Percentiles rank a stretch among this genome's conserved stretches.
phyloP scores from a whole-genome alignment of 2,797 vertebrate genomes.

The Synanceia verrucosa region DNA sequence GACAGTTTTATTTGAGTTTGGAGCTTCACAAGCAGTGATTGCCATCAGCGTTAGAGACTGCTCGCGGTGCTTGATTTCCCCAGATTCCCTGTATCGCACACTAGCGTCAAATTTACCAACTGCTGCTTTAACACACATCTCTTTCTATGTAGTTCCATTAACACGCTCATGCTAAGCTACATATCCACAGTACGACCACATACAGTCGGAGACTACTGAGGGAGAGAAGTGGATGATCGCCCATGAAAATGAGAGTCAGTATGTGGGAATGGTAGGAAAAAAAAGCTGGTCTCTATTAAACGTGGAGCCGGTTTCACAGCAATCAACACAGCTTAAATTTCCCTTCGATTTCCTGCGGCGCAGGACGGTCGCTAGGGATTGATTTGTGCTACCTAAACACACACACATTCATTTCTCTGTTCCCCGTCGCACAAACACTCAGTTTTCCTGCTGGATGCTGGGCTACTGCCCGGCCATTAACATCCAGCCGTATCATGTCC shows the following conservation, averaged over 20 bases:
- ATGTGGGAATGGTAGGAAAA: not conserved
- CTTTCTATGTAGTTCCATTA: not conserved
- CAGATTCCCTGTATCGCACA: too few relatives aligned
- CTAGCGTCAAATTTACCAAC: not conserved
- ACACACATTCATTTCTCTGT: slow-evolving; percentile 28
- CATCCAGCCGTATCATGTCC: slow-evolving; percentile 52
- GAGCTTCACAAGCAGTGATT: too few relatives aligned
- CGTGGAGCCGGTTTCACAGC: slow-evolving; percentile 53
- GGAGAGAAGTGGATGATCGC: not conserved
- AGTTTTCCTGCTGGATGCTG: slow-evolving; percentile 16
- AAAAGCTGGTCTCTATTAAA: slow-evolving; percentile 47
- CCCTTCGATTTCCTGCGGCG: slow-evolving; percentile 71
- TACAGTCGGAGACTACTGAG: not conserved
- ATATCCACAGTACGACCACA: not conserved
- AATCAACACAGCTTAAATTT: slow-evolving; percentile 69
- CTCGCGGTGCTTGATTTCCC: too few relatives aligned
- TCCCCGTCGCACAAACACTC: slow-evolving; percentile 10
- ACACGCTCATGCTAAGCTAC: not conserved
- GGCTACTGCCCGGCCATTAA: slow-evolving; percentile 45
- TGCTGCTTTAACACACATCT: not conserved
- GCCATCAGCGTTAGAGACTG: too few relatives aligned
- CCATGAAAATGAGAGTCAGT: not conserved
- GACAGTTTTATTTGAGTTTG: too few relatives aligned
- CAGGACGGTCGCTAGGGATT: slow-evolving; percentile 57
- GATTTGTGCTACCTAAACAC: slow-evolving; percentile 56